Evolutionary conservation across 35 echinoderm and acorn worm species (phyloP), one percentile per base, ranked within the genome.

Genomic region (Lytechinus variegatus): DNA sequence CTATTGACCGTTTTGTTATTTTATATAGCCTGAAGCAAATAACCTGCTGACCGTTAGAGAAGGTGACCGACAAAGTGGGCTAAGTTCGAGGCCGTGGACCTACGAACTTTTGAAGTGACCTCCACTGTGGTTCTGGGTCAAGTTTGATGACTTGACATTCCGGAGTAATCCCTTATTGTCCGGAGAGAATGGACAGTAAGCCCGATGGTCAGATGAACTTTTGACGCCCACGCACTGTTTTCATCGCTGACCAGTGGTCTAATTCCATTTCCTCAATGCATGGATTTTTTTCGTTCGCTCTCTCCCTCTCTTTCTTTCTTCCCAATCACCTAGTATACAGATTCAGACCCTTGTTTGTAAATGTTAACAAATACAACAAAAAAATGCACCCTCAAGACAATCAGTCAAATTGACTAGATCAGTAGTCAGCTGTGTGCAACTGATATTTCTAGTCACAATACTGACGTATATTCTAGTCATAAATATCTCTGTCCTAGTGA

Each of bases 31-130:
- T 90, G 29, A 44, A 54, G 88, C 52, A 19, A 90, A 90, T 88
- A 58, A 88, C 2, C 87, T 9, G 0, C 52, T 54, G 28, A 44
- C 88, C 52, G 4, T 28, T 12, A 13, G 88, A n/a, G 66, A 79
- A 79, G 66, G 19, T 79, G 66, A 79, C 66, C 66, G 66, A 79
- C 52, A 54, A 90, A 90, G 29, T 90, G 52, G 28, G 88, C 52
- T 54, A 90, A 90, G 88, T 90, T 52, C 88, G 88, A 90, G 88
- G 88, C 52, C 88, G 88, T 90, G 88, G 28, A 90, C 88, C 88
- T 90, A 90, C 88, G 88, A 90, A 90, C 88, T 54, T 90, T 90
- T 16, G 66, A 12, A 44, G 88, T 90, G 88, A 90, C 88, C 88
- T 90, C 88, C 88, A 33, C 52, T 4, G 16, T 44, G 4, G 16